These are phyloP conservation scores for Himalopsyche anomala DNA, from an alignment of 2,888 invertebrate species.

Conservation along the genomic window DNA sequence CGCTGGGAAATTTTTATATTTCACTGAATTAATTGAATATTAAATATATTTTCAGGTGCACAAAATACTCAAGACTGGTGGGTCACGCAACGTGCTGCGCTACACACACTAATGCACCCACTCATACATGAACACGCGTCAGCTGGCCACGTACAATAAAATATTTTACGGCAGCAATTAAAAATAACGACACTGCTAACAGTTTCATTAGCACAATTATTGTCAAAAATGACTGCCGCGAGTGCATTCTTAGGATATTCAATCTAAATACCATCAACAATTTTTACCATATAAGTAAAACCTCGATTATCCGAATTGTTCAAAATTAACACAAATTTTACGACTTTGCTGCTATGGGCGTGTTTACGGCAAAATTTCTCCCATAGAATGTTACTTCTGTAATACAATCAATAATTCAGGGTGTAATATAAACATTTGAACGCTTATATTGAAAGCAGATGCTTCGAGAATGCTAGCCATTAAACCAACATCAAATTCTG, in stretches of 20 bases:
- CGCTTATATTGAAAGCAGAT: too few relatives aligned
- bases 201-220: slow-evolving; percentile 56
- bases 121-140: slow-evolving; percentile 32
- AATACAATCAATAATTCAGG: too few relatives aligned
- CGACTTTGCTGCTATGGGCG: too few relatives aligned
- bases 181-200: slow-evolving; percentile 61
- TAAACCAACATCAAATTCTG: too few relatives aligned
- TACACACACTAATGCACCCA: slow-evolving; percentile 6
- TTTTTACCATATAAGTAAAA: background rate
- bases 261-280: background rate
- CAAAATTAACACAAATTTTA: too few relatives aligned
- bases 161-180: slow-evolving; percentile 60
- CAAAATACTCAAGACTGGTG: background rate
- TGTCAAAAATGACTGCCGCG: slow-evolving; percentile 12
- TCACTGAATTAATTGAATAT: too few relatives aligned
- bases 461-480: too few relatives aligned
- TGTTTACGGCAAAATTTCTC: too few relatives aligned
- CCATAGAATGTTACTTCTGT: too few relatives aligned
- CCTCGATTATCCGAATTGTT: too few relatives aligned
- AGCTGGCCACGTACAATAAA: slow-evolving; percentile 54
- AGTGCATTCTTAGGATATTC: slow-evolving; percentile 36
- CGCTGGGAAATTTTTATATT: too few relatives aligned
- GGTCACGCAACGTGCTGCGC: slow-evolving; percentile 16
- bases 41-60: background rate
- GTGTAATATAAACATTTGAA: too few relatives aligned